Percentiles rank a stretch among this genome's conserved stretches.
Conservation (phyloP, 1,140 invertebrate genomes). For the Drosophila eugracilis region DNA sequence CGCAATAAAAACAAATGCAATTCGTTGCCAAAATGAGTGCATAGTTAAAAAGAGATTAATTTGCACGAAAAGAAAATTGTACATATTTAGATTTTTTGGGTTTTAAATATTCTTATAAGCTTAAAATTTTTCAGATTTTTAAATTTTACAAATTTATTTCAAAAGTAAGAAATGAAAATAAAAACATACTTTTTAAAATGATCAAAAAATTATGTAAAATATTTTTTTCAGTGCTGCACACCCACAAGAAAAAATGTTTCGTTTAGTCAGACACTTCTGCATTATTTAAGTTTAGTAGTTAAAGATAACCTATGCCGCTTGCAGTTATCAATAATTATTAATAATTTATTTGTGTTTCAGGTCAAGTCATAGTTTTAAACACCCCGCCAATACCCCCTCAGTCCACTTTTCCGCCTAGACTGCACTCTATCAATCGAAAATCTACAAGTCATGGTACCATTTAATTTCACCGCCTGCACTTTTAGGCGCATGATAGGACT, state of each 20-base stretch:
- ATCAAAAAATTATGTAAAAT: not conserved
- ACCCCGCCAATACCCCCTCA: not conserved
- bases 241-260: not conserved
- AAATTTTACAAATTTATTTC: too few species aligned
- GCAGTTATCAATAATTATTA: not conserved
- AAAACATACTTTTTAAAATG: not conserved
- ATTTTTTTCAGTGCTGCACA: slow-evolving; percentile 15
- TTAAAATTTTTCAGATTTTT: too few species aligned
- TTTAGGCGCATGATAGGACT: not conserved
- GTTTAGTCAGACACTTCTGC: slow-evolving; percentile 1
- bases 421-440: slow-evolving; percentile 50
- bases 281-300: too few species aligned
- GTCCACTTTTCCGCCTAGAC: slow-evolving; percentile 1
- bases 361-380: not conserved
- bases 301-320: too few species aligned
- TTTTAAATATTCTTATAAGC: too few species aligned
- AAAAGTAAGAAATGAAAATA: too few species aligned
- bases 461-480: slow-evolving; percentile 43
- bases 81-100: too few species aligned
- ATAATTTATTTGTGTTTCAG: slow-evolving; percentile 10
- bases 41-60: slow-evolving; percentile 13
- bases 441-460: slow-evolving; percentile 77
- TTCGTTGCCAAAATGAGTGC: slow-evolving; percentile 48
- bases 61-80: too few species aligned
- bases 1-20: slow-evolving; percentile 28